phyloP scores from a whole-genome alignment of 1,140 invertebrate species.

The Magallana ariakensis region DNA sequence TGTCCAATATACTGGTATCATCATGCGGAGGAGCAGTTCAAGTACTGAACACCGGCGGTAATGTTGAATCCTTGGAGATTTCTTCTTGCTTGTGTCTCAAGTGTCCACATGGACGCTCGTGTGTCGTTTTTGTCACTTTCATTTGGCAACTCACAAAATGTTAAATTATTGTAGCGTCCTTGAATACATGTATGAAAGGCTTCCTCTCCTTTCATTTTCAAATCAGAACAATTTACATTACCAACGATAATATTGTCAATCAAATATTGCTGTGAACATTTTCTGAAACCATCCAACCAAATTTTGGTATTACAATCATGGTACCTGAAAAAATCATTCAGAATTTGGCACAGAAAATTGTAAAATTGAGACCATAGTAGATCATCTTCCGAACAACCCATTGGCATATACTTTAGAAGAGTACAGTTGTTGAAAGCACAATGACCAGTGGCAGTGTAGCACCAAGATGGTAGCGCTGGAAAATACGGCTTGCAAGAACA shows the following conservation, averaged over 20 bases:
- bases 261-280: background rate
- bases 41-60: background rate
- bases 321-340: background rate
- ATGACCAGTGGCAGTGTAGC: background rate
- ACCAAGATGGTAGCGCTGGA: background rate
- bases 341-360: background rate
- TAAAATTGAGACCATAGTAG: background rate
- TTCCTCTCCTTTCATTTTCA: background rate
- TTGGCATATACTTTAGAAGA: background rate
- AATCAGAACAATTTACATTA: background rate
- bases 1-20: too few relatives aligned
- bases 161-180: background rate
- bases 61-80: background rate
- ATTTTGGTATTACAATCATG: background rate
- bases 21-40: background rate
- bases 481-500: slow-evolving; percentile 8
- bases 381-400: background rate
- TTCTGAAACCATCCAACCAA: background rate
- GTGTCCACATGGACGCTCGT: background rate
- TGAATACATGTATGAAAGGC: background rate
- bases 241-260: background rate
- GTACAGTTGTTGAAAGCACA: background rate
- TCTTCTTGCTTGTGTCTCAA: background rate
- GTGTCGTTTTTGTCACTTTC: background rate
- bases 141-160: background rate